Percentiles rank a stretch among this genome's conserved stretches.
Evolutionary conservation across 2,888 invertebrate species (phyloP).

Genomic region (Nasonovia ribisnigri): DNA sequence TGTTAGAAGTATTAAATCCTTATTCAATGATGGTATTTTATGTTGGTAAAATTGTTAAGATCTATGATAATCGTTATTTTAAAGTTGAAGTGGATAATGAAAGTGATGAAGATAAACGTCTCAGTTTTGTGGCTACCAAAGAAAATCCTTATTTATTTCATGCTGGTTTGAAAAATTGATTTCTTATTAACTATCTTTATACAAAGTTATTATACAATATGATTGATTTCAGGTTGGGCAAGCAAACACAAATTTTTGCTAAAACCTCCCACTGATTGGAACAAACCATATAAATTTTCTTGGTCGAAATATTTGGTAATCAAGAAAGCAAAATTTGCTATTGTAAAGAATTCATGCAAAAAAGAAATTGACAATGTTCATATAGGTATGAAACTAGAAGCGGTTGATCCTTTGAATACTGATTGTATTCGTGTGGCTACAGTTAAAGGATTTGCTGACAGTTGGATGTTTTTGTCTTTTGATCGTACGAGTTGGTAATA

Average conservation of each 20-base stretch:
- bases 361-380: not conserved
- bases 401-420: conserved; percentile 48
- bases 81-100: conserved; percentile 56
- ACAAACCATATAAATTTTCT: not conserved
- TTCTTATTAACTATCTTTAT: not conserved
- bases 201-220: not conserved
- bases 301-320: conserved; percentile 31
- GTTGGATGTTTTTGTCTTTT: conserved; percentile 53
- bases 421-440: conserved; percentile 53
- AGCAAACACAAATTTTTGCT: conserved; percentile 45
- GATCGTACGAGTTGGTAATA: conserved; percentile 53
- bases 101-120: conserved; percentile 21
- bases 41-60: conserved; percentile 55
- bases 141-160: conserved; percentile 59
- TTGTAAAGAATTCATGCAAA: conserved; percentile 29
- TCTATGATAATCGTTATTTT: conserved; percentile 59
- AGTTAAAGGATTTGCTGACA: conserved; percentile 50
- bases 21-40: conserved; percentile 56
- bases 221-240: conserved; percentile 53
- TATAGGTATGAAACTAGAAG: conserved; percentile 55
- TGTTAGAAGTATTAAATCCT: conserved; percentile 59
- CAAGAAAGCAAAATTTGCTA: conserved; percentile 26
- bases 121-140: conserved; percentile 56
- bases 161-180: conserved; percentile 31
- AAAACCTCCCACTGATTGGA: conserved; percentile 54